These are phyloP conservation scores for Styela clava DNA, from an alignment of 23 tunicate genomes.

Conservation along the genomic window DNA sequence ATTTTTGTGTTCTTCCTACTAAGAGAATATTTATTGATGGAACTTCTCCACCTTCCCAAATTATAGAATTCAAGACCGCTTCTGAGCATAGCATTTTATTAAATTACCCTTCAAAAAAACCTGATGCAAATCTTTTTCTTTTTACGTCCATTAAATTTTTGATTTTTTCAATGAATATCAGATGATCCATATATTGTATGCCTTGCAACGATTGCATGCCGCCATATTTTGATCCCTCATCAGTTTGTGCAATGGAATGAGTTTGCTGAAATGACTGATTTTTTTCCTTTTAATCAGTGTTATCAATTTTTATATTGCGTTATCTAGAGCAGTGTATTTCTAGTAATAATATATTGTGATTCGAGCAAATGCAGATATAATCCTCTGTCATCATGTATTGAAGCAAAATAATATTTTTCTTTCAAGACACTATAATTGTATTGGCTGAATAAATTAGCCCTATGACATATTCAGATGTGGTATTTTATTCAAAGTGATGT, in stretches of 20 bases:
- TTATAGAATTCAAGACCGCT: too few species aligned
- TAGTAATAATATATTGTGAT: not conserved
- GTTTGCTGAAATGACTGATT: not conserved
- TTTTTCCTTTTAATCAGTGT: not conserved
- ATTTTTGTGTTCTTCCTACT: too few species aligned
- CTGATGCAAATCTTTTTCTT: not conserved
- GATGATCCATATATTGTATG: not conserved
- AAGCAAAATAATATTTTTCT: too few species aligned
- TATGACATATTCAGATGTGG: too few species aligned
- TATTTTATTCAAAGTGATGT: too few species aligned
- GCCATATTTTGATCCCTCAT: not conserved
- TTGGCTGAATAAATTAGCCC: too few species aligned
- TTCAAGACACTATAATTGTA: too few species aligned
- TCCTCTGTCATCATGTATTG: too few species aligned
- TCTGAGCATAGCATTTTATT: not conserved
- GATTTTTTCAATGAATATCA: not conserved
- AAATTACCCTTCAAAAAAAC: not conserved
- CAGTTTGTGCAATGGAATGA: not conserved
- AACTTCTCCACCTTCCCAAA: too few species aligned
- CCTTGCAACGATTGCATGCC: not conserved
- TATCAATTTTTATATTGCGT: not conserved
- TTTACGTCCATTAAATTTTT: not conserved
- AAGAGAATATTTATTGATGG: too few species aligned
- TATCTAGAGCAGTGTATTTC: not conserved
- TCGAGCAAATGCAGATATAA: not conserved